Percentiles rank a stretch among this genome's conserved stretches.
Evolutionary conservation across 2,888 invertebrate genomes (phyloP).

Genomic region (Nomada ferruginata): DNA sequence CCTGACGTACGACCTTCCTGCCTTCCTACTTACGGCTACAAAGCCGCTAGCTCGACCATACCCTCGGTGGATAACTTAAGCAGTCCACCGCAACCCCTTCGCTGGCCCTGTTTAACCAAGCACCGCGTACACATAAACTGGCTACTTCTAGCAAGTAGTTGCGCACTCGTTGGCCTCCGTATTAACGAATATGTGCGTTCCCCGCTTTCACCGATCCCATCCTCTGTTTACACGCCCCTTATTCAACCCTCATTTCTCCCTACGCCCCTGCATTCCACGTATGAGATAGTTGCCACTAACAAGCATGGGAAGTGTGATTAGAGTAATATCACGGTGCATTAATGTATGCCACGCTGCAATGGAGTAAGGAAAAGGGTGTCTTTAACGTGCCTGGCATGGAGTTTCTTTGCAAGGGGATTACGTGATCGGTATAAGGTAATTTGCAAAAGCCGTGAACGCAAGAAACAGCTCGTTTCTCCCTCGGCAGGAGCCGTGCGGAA

Average conservation of each 20-base stretch:
- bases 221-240: background rate
- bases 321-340: too few relatives aligned
- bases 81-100: conserved; percentile 51
- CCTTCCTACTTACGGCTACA: conserved; percentile 68
- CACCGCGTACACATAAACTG: conserved; percentile 31
- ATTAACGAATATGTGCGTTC: conserved; percentile 72
- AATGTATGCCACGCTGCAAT: too few relatives aligned
- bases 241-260: conserved; percentile 32
- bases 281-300: too few relatives aligned
- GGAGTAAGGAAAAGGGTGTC: too few relatives aligned
- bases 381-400: too few relatives aligned
- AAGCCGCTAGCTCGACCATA: conserved; percentile 64
- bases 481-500: background rate
- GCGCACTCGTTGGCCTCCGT: conserved; percentile 68
- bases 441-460: background rate
- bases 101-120: conserved; percentile 43
- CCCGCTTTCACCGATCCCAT: background rate
- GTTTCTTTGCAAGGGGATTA: too few relatives aligned
- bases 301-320: too few relatives aligned
- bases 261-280: background rate
- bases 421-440: too few relatives aligned
- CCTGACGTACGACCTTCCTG: conserved; percentile 74
- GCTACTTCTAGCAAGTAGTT: conserved; percentile 58
- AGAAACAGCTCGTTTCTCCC: background rate
- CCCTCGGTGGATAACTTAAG: conserved; percentile 66